Evolutionary conservation across 2,888 invertebrate genomes (phyloP).

Genomic region (Agelastica alni): DNA sequence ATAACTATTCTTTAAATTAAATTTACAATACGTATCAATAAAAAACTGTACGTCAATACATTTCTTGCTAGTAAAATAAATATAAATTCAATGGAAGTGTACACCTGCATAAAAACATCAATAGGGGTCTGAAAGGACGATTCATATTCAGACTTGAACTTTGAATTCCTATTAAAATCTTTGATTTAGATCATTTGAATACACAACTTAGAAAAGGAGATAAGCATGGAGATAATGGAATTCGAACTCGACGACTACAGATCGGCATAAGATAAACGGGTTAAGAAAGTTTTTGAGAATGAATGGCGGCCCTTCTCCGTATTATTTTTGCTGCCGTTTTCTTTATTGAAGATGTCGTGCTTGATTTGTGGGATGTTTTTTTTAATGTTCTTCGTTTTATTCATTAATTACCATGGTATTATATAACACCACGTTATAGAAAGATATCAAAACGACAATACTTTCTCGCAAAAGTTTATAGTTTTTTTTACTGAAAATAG

Average conservation of each 20-base stretch:
- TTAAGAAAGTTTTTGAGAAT: conserved; percentile 33
- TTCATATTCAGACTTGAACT: conserved; percentile 44
- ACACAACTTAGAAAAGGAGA: conserved; percentile 26
- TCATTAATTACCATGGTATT: no score
- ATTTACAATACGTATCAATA: no score
- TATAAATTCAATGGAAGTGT: no score
- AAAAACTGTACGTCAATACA: no score
- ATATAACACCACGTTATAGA: no score
- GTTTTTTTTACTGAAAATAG: no score
- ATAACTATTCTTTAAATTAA: no score
- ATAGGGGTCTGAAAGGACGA: conserved; percentile 38
- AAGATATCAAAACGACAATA: no score
- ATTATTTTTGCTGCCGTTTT: conserved; percentile 28
- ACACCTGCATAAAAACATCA: conserved; percentile 44
- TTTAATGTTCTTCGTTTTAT: conserved; percentile 31
- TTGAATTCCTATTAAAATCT: conserved; percentile 37
- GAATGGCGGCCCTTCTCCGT: conserved; percentile 29
- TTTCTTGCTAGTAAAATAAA: no score
- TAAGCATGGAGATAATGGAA: conserved; percentile 38
- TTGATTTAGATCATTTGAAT: conserved; percentile 41
- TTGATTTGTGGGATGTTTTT: conserved; percentile 25
- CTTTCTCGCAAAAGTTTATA: no score
- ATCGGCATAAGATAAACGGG: conserved; percentile 35
- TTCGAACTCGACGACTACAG: conserved; percentile 27
- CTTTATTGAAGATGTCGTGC: conserved; percentile 17